Evolutionary conservation across 2,113 vertebrate species (phyloP), one percentile per base, ranked within the genome.

Genomic region (Aldabrachelys gigantea): DNA sequence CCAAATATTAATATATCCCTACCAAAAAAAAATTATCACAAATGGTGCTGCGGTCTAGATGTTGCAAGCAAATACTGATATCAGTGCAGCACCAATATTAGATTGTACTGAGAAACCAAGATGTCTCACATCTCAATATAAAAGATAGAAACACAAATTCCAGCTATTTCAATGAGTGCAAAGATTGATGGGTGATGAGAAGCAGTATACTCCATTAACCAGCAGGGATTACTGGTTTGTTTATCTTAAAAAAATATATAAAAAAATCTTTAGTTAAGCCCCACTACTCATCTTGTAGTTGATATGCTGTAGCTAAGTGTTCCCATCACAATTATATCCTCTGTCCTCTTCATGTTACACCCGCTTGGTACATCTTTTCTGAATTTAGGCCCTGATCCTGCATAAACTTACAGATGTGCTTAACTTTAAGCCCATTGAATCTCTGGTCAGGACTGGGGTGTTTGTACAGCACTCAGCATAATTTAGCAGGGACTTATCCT

Each of bases 381-480:
- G 85, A 93, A 86, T 80, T 53, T 62, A 85, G 90, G 75, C 22
- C 5, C 52, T 72, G 31, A 72, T 27, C 25, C 2, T 2, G 88
- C 76, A 62, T 44, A 50, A 0, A 24, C 21, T 81, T 81, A 81
- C 12, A 38, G 12, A n/a, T 25, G 38, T 27, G n/a, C 13, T 31
- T 82, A 89, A 94, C 78, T 94, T 88, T 72, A 27, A 82, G 62
- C 96, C 72, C 82, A 53, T 10, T 21, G 90, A 87, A 94, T 83
- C 90, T 92, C 82, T 88, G 89, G 62, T 38, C 94, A 53, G 0
- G 2, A 62, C 44, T 50, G 24, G 4, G 24, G 7, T 93, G 59
- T 79, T 93, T 90, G 62, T 82, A 85, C 19, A 95, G 84, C 78
- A 88, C 72, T 62, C 72, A 84, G 62, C 35, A 78, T 89, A 95